phyloP scores from a whole-genome alignment of 2,888 invertebrate species.

The Biston betularia region DNA sequence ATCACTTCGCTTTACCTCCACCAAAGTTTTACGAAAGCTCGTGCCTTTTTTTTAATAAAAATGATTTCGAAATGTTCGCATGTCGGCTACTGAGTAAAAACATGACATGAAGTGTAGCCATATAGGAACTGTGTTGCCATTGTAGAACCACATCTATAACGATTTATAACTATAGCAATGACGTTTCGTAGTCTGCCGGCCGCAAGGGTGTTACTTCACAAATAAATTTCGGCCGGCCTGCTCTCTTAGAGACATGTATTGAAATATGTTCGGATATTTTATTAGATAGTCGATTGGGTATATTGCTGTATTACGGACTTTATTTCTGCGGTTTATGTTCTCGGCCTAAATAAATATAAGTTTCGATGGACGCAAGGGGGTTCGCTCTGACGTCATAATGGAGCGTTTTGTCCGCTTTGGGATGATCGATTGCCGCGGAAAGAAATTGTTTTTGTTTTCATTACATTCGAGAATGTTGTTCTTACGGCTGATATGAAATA shows the following conservation, averaged over 20 bases:
- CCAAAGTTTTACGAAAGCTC: no score
- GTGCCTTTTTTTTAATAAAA: neutral
- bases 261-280: slow-evolving; percentile 73
- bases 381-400: slow-evolving; percentile 35
- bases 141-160: slow-evolving; percentile 64
- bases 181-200: slow-evolving; percentile 67
- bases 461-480: slow-evolving; percentile 16
- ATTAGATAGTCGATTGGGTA: slow-evolving; percentile 66
- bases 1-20: no score
- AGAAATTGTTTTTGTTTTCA: slow-evolving; percentile 33
- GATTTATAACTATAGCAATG: slow-evolving; percentile 75
- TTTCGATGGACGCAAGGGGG: slow-evolving; percentile 39
- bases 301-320: slow-evolving; percentile 56
- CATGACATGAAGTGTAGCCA: slow-evolving; percentile 24
- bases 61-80: neutral
- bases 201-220: slow-evolving; percentile 70
- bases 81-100: slow-evolving; percentile 9
- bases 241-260: slow-evolving; percentile 66
- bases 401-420: slow-evolving; percentile 35
- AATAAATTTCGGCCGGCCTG: slow-evolving; percentile 74
- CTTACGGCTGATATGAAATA: slow-evolving; percentile 37
- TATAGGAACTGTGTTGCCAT: slow-evolving; percentile 54
- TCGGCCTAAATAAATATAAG: slow-evolving; percentile 43
- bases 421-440: slow-evolving; percentile 31
- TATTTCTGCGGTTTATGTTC: slow-evolving; percentile 45